Conservation (phyloP, 2,113 vertebrate genomes). For the Lophius piscatorius region DNA sequence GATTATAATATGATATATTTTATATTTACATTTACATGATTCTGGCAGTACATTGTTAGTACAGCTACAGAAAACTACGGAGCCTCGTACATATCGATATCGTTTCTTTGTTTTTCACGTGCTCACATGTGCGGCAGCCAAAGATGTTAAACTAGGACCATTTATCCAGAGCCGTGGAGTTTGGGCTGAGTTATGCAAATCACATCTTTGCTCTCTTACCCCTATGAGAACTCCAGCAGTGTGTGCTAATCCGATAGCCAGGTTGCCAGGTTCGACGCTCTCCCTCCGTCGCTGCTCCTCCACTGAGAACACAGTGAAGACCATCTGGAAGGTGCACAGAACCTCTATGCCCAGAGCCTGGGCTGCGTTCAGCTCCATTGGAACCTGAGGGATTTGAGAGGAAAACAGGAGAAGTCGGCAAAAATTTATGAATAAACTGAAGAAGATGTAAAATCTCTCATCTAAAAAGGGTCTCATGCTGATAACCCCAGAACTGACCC, state of each 20-base stretch:
- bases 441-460: not conserved
- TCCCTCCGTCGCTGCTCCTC: conserved; percentile 74
- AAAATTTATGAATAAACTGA: not conserved
- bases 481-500: conserved; percentile 63
- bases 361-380: conserved; percentile 72
- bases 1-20: too few relatives aligned
- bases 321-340: conserved; percentile 86
- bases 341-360: conserved; percentile 82
- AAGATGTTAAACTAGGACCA: too few relatives aligned
- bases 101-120: too few relatives aligned
- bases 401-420: not conserved
- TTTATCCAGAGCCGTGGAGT: too few relatives aligned
- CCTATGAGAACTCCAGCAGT: conserved; percentile 77
- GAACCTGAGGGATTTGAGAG: conserved; percentile 67
- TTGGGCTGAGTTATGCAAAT: too few relatives aligned
- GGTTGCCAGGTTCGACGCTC: conserved; percentile 66
- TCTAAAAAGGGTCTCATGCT: not conserved
- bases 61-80: too few relatives aligned
- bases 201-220: conserved; percentile 59
- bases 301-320: conserved; percentile 81
- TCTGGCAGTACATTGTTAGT: too few relatives aligned
- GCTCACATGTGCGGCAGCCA: too few relatives aligned
- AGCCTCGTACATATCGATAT: too few relatives aligned
- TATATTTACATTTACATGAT: too few relatives aligned
- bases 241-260: conserved; percentile 83